Base-by-base conservation (phyloP, 1,140 invertebrate species). In the Eumaeus atala region DNA sequence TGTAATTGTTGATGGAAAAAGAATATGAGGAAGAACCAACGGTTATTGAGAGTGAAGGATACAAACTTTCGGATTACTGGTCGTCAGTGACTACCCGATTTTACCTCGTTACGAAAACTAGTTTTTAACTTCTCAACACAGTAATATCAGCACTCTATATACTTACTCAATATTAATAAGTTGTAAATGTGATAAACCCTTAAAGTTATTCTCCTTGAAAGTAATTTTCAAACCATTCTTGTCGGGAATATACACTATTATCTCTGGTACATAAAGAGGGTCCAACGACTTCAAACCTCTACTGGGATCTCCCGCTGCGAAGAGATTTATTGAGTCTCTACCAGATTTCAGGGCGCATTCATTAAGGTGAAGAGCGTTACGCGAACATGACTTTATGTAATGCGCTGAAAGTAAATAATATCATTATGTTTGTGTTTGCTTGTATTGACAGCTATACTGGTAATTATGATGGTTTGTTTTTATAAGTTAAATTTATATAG, bases 321-420 rank as follows among this genome's bases (percentile, higher is more conserved):
- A 76, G 35, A 64, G 55, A 9, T 69, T 56, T 2, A 74, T 44
- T 0, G 72, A 69, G 0, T 66, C 66, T 40, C 38, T 60, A 1
- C 66, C 74, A 7, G 72, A 68, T 55, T 68, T 67, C 35, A 77
- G 49, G 0, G 72, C 70, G 48, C 74, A 77, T 7, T 66, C 74
- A 38, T 77, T 72, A 10, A 74, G 48, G 14, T 74, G 59, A 8
- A 68, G 70, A 47, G 74, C 70, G 16, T 72, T 75, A 64, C 72
- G 64, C 51, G 68, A 75, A 53, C 72, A 77, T 14, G 74, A 58
- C 14, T 58, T 66, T 38, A 77, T 70, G 44, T 73, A 77, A 10
- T 62, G 54, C 2, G 74, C 74, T 75, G 59, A 34, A 70, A 62
- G 48, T 44, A 16, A 44, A 44, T 14, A 14, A 16, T 7, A 16